These are phyloP conservation scores for Coranthus polyacanthus DNA, from an alignment of 2,797 vertebrate species.

Conservation along the genomic window DNA sequence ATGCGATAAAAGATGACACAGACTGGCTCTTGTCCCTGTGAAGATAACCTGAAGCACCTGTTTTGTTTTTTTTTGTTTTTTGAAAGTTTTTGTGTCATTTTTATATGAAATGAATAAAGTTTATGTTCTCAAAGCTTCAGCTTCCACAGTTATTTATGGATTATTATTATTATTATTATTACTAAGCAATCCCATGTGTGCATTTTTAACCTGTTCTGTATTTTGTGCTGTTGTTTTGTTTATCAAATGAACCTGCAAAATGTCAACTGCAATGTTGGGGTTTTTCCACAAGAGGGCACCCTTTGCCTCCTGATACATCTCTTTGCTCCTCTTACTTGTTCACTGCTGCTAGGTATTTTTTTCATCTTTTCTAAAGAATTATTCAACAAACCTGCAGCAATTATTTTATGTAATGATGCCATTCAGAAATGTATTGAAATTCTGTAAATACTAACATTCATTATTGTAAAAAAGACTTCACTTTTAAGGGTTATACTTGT, in stretches of 20 bases:
- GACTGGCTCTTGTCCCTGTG: conserved; percentile 64
- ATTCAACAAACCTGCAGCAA: no score
- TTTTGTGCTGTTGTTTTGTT: background rate
- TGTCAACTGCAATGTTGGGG: conserved; percentile 32
- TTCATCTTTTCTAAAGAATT: background rate
- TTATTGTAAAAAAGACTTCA: no score
- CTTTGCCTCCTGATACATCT: conserved; percentile 9
- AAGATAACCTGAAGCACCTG: conserved; percentile 74
- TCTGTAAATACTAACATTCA: no score
- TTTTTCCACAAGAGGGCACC: conserved; percentile 65
- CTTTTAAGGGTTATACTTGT: no score
- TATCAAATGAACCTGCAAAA: background rate
- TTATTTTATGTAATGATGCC: no score
- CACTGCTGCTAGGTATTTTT: background rate
- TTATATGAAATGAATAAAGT: conserved; percentile 83
- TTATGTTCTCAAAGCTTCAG: conserved; percentile 66
- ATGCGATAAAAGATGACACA: conserved; percentile 32
- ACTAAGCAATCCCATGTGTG: background rate
- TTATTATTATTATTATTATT: background rate
- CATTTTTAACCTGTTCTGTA: background rate
- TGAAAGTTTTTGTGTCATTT: conserved; percentile 64
- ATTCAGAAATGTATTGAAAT: no score
- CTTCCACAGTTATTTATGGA: background rate
- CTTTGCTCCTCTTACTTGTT: background rate
- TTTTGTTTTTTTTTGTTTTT: conserved; percentile 57